Evolutionary conservation across 2,797 vertebrate genomes (phyloP).

Genomic region (Onychomys leucogaster): DNA sequence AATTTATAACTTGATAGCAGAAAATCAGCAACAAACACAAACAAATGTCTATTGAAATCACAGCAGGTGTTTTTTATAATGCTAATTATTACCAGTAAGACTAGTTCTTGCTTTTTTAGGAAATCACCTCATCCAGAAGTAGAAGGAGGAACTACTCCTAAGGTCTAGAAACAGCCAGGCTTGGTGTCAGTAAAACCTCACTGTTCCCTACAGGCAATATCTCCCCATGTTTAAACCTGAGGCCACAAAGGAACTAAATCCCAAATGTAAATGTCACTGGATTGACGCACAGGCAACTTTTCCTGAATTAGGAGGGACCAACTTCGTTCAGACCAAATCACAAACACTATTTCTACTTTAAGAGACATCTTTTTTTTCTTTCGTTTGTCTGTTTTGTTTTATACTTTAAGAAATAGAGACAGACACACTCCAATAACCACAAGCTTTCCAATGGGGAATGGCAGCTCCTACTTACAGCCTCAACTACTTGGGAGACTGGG

Average conservation of each 20-base stretch:
- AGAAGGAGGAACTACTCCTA: not conserved
- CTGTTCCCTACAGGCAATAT: not conserved
- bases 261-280: not conserved
- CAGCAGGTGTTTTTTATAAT: not conserved
- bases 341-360: not conserved
- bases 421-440: not conserved
- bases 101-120: not conserved
- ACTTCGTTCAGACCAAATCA: not conserved
- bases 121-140: not conserved
- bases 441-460: not conserved
- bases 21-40: conserved; percentile 65
- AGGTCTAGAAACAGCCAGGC: not conserved
- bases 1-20: conserved; percentile 7
- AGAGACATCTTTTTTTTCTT: not conserved
- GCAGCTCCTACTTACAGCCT: not conserved
- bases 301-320: not conserved
- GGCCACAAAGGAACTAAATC: not conserved
- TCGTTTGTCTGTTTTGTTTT: not conserved
- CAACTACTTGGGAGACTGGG: not conserved
- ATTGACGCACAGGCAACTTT: not conserved
- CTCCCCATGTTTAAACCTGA: not conserved
- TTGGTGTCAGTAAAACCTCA: not conserved
- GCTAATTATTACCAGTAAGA: conserved; percentile 28
- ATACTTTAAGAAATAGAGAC: not conserved
- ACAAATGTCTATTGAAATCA: conserved; percentile 74